These are phyloP conservation scores for Dendrophyllia cribrosa DNA, from an alignment of 64 coral and sea anemone species.

Conservation along the genomic window DNA sequence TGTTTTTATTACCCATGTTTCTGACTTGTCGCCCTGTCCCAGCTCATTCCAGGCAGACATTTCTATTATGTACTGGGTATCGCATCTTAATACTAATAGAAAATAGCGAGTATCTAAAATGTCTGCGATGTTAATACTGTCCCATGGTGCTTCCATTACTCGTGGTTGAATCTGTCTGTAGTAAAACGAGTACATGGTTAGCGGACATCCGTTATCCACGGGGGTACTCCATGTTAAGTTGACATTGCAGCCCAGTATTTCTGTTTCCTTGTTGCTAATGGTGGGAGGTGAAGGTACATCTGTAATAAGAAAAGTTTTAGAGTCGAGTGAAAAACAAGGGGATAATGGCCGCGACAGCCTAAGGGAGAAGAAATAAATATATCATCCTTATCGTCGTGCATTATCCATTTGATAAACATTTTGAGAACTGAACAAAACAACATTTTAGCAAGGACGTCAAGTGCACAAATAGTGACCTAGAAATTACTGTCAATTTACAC, in stretches of 20 bases:
- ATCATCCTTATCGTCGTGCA: too few relatives aligned
- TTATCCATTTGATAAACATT: too few relatives aligned
- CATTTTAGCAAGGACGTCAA: too few relatives aligned
- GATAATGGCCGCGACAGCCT: too few relatives aligned
- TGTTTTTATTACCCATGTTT: background rate
- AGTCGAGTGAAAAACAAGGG: background rate
- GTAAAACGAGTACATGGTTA: slow-evolving; percentile 15
- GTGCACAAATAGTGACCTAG: too few relatives aligned
- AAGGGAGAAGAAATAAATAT: too few relatives aligned
- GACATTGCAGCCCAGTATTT: background rate
- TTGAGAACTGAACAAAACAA: too few relatives aligned
- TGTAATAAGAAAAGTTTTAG: background rate
- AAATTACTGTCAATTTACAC: too few relatives aligned
- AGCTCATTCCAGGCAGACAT: slow-evolving; percentile 24
- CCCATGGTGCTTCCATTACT: background rate
- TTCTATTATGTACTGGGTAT: background rate
- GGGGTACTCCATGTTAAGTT: background rate
- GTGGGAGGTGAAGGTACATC: background rate
- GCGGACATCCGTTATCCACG: background rate
- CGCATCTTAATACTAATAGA: background rate
- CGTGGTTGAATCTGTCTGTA: background rate
- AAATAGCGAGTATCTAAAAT: background rate
- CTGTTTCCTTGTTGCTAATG: background rate
- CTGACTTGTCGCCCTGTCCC: background rate
- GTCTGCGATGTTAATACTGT: background rate